Base-by-base conservation (phyloP, 1,140 invertebrate genomes). In the Paramacrobiotus metropolitanus region DNA sequence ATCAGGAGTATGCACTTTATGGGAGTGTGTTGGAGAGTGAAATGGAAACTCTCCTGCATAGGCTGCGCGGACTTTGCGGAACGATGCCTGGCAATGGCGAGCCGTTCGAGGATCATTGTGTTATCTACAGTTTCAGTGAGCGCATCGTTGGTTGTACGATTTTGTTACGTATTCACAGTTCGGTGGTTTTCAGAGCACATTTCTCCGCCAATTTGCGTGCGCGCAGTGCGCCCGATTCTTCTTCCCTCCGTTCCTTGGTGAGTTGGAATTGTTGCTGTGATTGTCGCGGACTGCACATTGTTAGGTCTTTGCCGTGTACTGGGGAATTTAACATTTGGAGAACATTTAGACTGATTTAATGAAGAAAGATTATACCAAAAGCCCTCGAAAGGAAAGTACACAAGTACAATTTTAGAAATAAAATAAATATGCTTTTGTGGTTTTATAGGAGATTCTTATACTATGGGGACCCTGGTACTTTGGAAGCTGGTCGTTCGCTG, bases 1-100 rank as follows among this genome's bases (percentile, higher is more conserved):
- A 55, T 24, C 48, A 55, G 48, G 48, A 55, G 48, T 55, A 55
- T 28, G 48, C 48, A 55, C 28, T 55, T 15, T 55, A 20, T 28
- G 48, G 48, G 15, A 55, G 48, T 24, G 48, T 55, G 15, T 24
- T 55, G 48, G 48, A 55, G 24, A 9, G 15, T 4, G 15, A 55
- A 9, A 4, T 55, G 48, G 48, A 55, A 4, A 55, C 48, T 15
- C 24, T 55, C 4, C 48, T 55, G 48, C 48, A 55, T 24, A 15
- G 48, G 24, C 48, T 55, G 28, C 15, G 28, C 4, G 48, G 48
- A 15, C 48, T 55, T 4, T 55, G 48, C 24, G 48, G 48, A 15
- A 15, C 15, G 24, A 15, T 55, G 15, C 48, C 48, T 4, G 48
- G 48, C 4, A 55, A 55, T 55, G 48, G 15, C 48, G 48, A 55